phyloP scores from a whole-genome alignment of 2,113 vertebrate genomes.

The Tauraco erythrolophus region DNA sequence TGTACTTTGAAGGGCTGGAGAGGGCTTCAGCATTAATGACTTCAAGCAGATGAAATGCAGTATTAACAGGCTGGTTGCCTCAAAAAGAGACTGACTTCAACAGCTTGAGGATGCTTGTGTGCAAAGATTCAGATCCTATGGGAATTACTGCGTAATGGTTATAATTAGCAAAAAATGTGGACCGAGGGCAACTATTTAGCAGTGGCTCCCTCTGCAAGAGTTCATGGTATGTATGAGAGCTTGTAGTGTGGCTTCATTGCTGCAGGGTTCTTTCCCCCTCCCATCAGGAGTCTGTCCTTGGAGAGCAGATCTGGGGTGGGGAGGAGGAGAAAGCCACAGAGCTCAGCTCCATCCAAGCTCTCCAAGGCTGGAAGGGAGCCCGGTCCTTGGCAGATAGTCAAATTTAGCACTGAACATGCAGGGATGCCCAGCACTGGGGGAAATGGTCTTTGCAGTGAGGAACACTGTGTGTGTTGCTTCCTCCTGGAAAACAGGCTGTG shows the following conservation, averaged over 20 bases:
- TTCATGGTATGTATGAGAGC: not conserved
- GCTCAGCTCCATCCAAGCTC: not conserved
- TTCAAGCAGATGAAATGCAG: not conserved
- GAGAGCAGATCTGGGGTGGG: not conserved
- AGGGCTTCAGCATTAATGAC: not conserved
- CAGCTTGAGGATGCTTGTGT: not conserved
- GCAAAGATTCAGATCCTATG: not conserved
- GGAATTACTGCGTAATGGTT: not conserved
- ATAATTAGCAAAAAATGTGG: not conserved
- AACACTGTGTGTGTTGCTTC: not conserved
- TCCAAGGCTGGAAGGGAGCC: not conserved
- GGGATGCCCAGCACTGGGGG: accelerated
- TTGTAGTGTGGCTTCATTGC: not conserved
- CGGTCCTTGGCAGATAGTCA: not conserved
- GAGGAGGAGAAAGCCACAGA: not conserved
- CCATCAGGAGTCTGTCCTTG: not conserved
- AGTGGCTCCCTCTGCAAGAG: not conserved
- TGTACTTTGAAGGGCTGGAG: not conserved
- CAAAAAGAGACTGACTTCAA: not conserved
- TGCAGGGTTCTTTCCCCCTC: not conserved
- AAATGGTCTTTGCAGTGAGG: not conserved
- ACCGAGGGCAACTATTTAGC: not conserved
- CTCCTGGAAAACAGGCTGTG: not conserved
- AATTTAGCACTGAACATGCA: not conserved
- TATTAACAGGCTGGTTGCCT: not conserved